Base-by-base conservation (phyloP, 2,797 vertebrate species). In the Geotria australis region DNA sequence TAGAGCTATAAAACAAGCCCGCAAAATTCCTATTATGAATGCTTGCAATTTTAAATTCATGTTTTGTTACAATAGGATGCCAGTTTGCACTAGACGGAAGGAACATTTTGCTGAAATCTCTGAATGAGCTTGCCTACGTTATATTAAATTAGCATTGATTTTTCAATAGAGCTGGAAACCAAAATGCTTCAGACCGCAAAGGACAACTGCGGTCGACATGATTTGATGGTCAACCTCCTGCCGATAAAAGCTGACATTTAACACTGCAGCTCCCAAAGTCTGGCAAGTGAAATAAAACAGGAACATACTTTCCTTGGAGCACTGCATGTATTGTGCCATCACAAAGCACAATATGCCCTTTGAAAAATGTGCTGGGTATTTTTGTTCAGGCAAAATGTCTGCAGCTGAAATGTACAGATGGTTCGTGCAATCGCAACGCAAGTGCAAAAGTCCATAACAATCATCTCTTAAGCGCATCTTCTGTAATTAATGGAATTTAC, bases 1-100 rank as follows among this genome's bases (percentile, higher is more conserved):
- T 38, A 24, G 38, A 38, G 24, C 24, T 38, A 24, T 38, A 63
- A 59, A 10, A 57, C 62, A 9, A 63, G 38, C 65, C 62, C 38
- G 1, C 3, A 12, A 38, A 10, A 48, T 10, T 13, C 46, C 15
- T 5, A 55, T 14, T 10, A 59, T 10, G 46, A 9, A 13, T 38
- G 10, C 48, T 49, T 46, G 55, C 55, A 46, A 15, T 2, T 38
- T 12, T 3, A 15, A 11, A 10, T 48, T 48, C 48, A 13, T 49
- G 53, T 8, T 46, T 9, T 5, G 38, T 58, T 12, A 46, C 46
- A 49, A 51, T 46, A 10, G 11, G 5, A 57, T 12, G 49, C 24
- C 8, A 51, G 24, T 38, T 38, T 24, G 24, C 24, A 38, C 24
- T 38, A 38, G 38, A 38, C 5, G 24, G 4, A 38, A 38, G 24